Evolutionary conservation across 1,140 invertebrate genomes (phyloP), one percentile per base, ranked within the genome.

Genomic region (Carposina sasakii): DNA sequence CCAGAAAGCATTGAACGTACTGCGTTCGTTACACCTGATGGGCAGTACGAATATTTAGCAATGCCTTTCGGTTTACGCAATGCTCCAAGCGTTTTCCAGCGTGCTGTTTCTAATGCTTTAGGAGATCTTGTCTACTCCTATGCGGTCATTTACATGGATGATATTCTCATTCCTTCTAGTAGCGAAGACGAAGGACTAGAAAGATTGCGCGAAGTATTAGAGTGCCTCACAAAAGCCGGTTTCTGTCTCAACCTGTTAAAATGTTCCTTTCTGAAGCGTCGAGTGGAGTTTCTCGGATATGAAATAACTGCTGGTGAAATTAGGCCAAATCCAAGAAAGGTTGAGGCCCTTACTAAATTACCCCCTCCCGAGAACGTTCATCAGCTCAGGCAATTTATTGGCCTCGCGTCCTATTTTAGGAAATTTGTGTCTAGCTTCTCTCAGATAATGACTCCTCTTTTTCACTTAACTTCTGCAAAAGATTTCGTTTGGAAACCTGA

Each of bases 1-100:
- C 44, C 60, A 19, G 47, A 66, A 9, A 64, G 73, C 36, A 71
- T 53, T 17, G 37, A 73, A 6, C 79, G 78, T 40, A 87, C 85
- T 10, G 72, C 71, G 2, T 85, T 86, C 41, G 57, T 64, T 10
- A 75, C 71, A 1, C 68, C 60, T 8, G 52, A 66, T 26, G 74
- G 70, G 2, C 57, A 66, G 13, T 86, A 52, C 15, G 49, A 34
- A 40, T 73, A 15, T 16, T 20, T 22, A 0, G 57, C 2, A 48
- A 63, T 63, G 3, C 64, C 63, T 2, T 71, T 71, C 47, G 60
- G 68, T n/a, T 28, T 69, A 2, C 56, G 53, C 9, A 70, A 61
- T 53, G 58, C 59, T 1, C 60, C 62, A 0, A 15, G 47, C 2
- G 54, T 65, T 16, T 67, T 69, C 40, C 57, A 62, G 31, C 23